Percentiles rank a stretch among this genome's conserved stretches.
phyloP scores from a whole-genome alignment of 2,888 invertebrate genomes.

The Holacanthella duospinosa region DNA sequence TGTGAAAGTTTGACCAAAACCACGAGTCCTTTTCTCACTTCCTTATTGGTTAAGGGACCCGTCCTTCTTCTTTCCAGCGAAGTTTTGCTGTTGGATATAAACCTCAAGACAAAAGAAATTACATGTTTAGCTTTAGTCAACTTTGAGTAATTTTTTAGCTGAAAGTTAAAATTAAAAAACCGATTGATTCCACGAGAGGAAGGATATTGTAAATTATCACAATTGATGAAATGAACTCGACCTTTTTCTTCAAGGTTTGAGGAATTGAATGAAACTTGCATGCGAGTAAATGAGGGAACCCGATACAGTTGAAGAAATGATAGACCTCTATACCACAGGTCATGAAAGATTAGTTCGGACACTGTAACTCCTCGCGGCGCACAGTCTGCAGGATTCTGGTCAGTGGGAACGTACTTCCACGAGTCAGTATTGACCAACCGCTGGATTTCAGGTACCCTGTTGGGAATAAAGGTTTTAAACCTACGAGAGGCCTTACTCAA shows the following conservation, averaged over 20 bases:
- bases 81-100: no score
- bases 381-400: slow-evolving; percentile 12
- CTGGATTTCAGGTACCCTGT: slow-evolving; percentile 24
- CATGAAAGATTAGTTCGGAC: not conserved
- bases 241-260: no score
- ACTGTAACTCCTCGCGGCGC: slow-evolving; percentile 10
- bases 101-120: no score
- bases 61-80: no score
- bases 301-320: no score
- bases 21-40: not conserved
- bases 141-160: not conserved
- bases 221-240: no score
- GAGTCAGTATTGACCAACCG: not conserved
- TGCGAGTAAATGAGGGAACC: no score
- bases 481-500: slow-evolving; percentile 12
- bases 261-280: no score
- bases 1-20: not conserved
- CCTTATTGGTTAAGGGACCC: not conserved
- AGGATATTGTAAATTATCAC: no score
- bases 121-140: no score
- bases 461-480: slow-evolving; percentile 29
- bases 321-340: slow-evolving; percentile 11
- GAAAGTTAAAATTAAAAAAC: no score
- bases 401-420: slow-evolving; percentile 12
- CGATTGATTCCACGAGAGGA: no score